Evolutionary conservation across 2,113 vertebrate genomes (phyloP).

Genomic region (Synodontis membranacea): DNA sequence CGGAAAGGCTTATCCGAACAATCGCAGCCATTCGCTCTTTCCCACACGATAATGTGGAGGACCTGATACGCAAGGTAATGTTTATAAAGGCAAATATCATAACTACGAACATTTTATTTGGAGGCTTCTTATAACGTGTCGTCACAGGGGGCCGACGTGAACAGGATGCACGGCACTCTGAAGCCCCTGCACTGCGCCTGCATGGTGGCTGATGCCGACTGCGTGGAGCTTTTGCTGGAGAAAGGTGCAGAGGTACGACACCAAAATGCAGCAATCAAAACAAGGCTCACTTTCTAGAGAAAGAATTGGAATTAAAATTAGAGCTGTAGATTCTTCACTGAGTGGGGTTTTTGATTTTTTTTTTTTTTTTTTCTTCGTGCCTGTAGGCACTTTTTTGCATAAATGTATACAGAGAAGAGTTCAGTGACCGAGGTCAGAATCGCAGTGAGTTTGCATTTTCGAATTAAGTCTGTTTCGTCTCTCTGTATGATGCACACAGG

Average conservation of each 20-base stretch:
- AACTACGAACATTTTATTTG: not conserved
- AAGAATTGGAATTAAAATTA: not conserved
- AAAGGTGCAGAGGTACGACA: constrained; percentile 89
- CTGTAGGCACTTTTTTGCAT: not conserved
- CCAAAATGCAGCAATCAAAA: not conserved
- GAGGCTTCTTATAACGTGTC: not conserved
- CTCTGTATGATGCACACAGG: constrained; percentile 67
- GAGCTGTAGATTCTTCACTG: not conserved
- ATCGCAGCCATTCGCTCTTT: constrained; percentile 96
- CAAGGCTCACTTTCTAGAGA: constrained; percentile 3
- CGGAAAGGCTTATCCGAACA: constrained; percentile 91
- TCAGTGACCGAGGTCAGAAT: not conserved
- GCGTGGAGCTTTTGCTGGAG: constrained; percentile 91
- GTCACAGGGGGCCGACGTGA: constrained; percentile 89
- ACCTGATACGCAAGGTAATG: constrained; percentile 89
- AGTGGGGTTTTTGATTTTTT: too few relatives aligned
- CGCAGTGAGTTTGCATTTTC: not conserved
- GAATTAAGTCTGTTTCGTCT: not conserved
- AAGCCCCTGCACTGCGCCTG: constrained; percentile 97
- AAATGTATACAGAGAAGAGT: not conserved
- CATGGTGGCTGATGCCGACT: constrained; percentile 95
- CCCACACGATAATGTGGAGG: constrained; percentile 93
- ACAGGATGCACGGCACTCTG: constrained; percentile 92
- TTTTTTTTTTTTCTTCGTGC: not conserved
- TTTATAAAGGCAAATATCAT: not conserved